A percentile compares a stretch with the other conserved stretches of the same genome.
These are phyloP conservation scores for Tetragnatha montana DNA, from an alignment of 2,888 invertebrate species.

Conservation along the genomic window DNA sequence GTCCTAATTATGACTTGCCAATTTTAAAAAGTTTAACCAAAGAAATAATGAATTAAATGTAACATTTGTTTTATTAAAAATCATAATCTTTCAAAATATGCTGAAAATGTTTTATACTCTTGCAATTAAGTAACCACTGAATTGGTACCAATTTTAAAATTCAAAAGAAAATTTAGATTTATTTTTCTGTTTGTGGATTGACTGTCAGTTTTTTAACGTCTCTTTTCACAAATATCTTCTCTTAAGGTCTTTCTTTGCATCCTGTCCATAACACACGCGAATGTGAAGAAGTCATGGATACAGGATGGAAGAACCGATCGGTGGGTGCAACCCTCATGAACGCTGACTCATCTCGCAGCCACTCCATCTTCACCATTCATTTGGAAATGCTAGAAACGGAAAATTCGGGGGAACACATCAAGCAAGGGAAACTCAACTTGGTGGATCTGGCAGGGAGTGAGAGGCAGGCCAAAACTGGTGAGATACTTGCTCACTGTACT, in stretches of 20 bases:
- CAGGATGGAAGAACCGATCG: constrained; percentile 87
- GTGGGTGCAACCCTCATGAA: constrained; percentile 93
- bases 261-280: constrained; percentile 87
- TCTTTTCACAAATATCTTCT: neutral
- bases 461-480: constrained; percentile 85
- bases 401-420: constrained; percentile 79
- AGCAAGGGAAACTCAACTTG: constrained; percentile 86
- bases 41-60: too few relatives aligned
- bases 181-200: neutral
- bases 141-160: too few relatives aligned
- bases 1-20: too few relatives aligned
- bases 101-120: too few relatives aligned
- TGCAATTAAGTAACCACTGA: too few relatives aligned
- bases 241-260: constrained; percentile 82
- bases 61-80: too few relatives aligned
- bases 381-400: constrained; percentile 84
- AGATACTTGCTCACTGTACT: constrained; percentile 11
- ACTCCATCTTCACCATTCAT: constrained; percentile 90
- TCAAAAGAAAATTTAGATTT: neutral
- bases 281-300: constrained; percentile 84
- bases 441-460: constrained; percentile 94
- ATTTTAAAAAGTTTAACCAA: too few relatives aligned
- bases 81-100: too few relatives aligned
- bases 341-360: constrained; percentile 88
- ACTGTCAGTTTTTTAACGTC: neutral